Evolutionary conservation across 2,113 vertebrate species (phyloP), one percentile per base, ranked within the genome.

Genomic region (Scomber scombrus): DNA sequence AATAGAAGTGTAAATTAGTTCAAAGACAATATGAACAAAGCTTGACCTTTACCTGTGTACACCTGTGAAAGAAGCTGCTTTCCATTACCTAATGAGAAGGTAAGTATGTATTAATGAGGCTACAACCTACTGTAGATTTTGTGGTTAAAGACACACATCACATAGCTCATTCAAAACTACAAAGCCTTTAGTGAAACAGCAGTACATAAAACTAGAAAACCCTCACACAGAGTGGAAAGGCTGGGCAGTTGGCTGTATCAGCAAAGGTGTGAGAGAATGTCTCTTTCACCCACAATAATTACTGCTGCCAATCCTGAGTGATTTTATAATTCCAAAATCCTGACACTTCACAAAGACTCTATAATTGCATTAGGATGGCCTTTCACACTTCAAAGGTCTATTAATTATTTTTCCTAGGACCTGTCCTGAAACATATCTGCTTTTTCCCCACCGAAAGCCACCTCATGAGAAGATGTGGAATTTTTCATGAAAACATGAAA

Each of bases 401-500:
- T 93, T 94, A 91, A 95, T 94, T 94, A 94, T 95, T 93, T 93
- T 93, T 94, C 88, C 85, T 14, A 75, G 62, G 92, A 92, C 92
- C 77, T 77, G 86, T 82, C 85, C 91, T 87, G 87, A 94, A 94
- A 94, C 88, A 85, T 81, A 89, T 91, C 82, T 84, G 52, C 76
- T 88, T 77, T 81, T 79, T 74, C 54, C 62, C 77, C 21, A 16
- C 62, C 63, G 81, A 91, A 92, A 82, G 75, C 78, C 64, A 87
- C 71, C 91, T 97, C 62, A 16, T 93, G 90, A 81, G 85, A 92
- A 93, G 94, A 95, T 96, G 96, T 95, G 96, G 95, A 97, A 97
- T 98, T 97, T 97, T 96, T 95, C 96, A 96, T 89, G 96, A 96
- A 97, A 96, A 96, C 94, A 95, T 86, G 87, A 96, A 95, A 91